These are phyloP conservation scores for Herpetotheres cachinnans DNA, from an alignment of 2,113 vertebrate genomes.

Conservation along the genomic window DNA sequence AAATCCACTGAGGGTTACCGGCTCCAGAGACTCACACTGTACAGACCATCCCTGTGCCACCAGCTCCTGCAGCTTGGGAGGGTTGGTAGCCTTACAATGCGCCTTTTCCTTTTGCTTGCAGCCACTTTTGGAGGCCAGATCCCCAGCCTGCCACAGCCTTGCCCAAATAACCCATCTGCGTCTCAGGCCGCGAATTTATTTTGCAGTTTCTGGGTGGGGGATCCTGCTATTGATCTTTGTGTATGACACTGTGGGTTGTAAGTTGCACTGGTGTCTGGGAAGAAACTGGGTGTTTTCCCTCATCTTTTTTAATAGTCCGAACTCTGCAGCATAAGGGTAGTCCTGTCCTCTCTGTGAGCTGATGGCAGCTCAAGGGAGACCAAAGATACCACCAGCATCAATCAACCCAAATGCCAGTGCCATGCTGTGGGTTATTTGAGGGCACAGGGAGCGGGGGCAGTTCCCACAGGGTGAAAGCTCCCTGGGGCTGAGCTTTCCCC, in stretches of 20 bases:
- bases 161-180: not conserved
- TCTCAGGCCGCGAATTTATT: not conserved
- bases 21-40: not conserved
- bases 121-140: not conserved
- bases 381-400: too few species aligned
- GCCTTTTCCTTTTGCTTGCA: not conserved
- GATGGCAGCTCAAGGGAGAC: not conserved
- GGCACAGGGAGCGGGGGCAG: not conserved
- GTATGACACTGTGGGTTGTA: fast-evolving
- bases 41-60: not conserved
- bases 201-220: not conserved
- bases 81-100: fast-evolving
- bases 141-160: not conserved
- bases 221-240: not conserved
- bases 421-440: not conserved
- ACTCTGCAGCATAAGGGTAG: fast-evolving
- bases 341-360: not conserved
- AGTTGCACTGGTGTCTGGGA: not conserved
- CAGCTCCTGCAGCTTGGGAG: not conserved
- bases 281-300: not conserved
- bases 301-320: fast-evolving
- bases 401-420: not conserved
- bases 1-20: not conserved
- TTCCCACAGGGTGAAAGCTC: not conserved
- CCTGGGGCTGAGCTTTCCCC: not conserved